phyloP scores from a whole-genome alignment of 2,113 vertebrate species.

The Mus spicilegus region DNA sequence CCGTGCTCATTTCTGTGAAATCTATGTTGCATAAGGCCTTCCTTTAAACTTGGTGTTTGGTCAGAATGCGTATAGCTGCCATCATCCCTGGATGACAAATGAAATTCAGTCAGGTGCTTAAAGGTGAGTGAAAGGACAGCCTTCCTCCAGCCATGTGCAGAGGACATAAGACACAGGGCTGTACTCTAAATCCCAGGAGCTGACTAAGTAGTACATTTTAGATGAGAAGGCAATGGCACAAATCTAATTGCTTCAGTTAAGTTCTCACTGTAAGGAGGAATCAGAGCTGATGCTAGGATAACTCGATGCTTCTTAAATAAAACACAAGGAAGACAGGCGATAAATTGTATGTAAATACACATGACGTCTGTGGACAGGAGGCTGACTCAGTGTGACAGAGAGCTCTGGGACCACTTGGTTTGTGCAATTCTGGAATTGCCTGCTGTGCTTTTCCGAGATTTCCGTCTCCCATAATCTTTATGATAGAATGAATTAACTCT shows the following conservation, averaged over 20 bases:
- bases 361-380: background rate
- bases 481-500: rapidly evolving
- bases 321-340: slow-evolving; percentile 13
- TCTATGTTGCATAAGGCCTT: background rate
- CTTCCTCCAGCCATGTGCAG: background rate
- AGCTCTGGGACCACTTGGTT: too few species aligned
- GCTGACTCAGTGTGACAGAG: background rate
- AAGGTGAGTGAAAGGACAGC: background rate
- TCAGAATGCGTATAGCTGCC: background rate
- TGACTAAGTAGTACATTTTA: background rate
- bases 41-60: background rate
- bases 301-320: background rate
- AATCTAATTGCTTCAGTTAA: background rate
- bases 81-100: background rate
- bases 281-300: background rate
- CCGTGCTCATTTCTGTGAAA: background rate
- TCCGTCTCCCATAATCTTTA: background rate
- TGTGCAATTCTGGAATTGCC: rapidly evolving
- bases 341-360: background rate
- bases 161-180: background rate
- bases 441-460: background rate
- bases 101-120: background rate
- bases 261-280: background rate
- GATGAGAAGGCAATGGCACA: background rate
- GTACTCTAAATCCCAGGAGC: background rate